Base-by-base conservation (phyloP, 2,888 invertebrate genomes). In the Prosapia bicincta region DNA sequence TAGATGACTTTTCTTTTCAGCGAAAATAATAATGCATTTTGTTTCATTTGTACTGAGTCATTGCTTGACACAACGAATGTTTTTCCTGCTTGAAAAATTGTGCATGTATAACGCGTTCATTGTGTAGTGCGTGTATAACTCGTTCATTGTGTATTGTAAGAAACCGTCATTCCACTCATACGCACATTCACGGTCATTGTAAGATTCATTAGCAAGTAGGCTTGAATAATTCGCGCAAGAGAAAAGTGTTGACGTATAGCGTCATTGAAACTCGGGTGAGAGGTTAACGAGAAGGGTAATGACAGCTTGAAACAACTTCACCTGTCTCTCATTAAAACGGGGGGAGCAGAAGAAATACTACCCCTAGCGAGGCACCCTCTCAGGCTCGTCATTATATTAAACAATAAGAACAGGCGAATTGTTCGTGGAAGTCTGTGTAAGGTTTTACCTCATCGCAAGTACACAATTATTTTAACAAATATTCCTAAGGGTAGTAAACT, bases 341-440 rank as follows among this genome's bases (percentile, higher is more conserved):
- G 54, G 54, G 54, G 54, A 54, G 54, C 54, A 54, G 54, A 54
- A 54, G 54, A 54, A 54, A 54, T 54, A 54, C 54, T 54, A 54
- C 54, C 54, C 54, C 54, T 20, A 54, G 38, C 13, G 13, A 38
- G 38, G 38, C 2, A 54, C 54, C 54, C n/a, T 54, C 54, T 38
- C 38, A 38, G 38, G 5, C 10, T 2, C 20, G 54, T 54, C 54
- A 54, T 54, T 54, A 54, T 54, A 54, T 54, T 54, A 54, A 54
- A 54, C 54, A 54, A 54, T 54, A 54, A 54, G 54, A 20, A 5
- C 20, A 54, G 54, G 20, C n/a, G 54, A 20, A 54, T 20, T 54
- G 54, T 54, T 54, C 20, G 54, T 54, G n/a, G 13, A 38, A 38
- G 15, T 38, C 15, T 13, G 15, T 13, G 15, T 38, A 38, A n/a